phyloP scores from a whole-genome alignment of 2,113 vertebrate genomes.

The Myrmophylax atrothorax region DNA sequence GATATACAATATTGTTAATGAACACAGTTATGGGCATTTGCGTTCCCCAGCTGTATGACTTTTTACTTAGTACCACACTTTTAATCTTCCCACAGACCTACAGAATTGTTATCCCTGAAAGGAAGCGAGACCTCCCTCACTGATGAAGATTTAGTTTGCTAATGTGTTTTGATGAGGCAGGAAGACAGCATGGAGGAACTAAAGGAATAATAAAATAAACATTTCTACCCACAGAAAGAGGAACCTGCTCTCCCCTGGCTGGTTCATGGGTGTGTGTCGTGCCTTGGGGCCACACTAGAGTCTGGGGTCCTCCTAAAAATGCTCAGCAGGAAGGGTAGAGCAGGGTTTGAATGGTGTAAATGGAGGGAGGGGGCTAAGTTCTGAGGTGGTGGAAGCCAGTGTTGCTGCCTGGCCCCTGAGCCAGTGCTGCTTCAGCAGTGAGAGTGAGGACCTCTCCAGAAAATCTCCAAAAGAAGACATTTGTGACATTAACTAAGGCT shows the following conservation, averaged over 20 bases:
- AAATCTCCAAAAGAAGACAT: constrained; percentile 53
- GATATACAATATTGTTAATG: constrained; percentile 43
- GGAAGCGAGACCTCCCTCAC: constrained; percentile 25
- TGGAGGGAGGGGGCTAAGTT: neutral
- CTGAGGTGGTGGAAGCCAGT: neutral
- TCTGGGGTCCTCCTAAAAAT: neutral
- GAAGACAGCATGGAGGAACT: neutral
- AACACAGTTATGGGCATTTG: neutral
- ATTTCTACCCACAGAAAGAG: constrained; percentile 30
- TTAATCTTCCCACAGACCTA: constrained; percentile 58
- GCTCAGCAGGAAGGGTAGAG: neutral
- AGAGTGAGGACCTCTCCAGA: constrained; percentile 15
- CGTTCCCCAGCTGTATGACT: constrained; percentile 32
- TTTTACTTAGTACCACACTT: constrained; percentile 39
- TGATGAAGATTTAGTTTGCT: constrained; percentile 43
- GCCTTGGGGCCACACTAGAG: neutral
- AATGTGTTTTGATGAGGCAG: constrained; percentile 31
- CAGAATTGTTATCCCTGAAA: constrained; percentile 41
- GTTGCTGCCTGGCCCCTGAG: neutral
- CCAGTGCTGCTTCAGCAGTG: neutral
- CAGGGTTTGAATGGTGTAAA: neutral
- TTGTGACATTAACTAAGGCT: constrained; percentile 64
- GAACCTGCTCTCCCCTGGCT: neutral
- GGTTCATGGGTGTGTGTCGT: neutral
- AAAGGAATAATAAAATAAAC: constrained; percentile 41